These are phyloP conservation scores for Isaurus tuberculatus DNA, from an alignment of 92 coral and sea anemone genomes.

Conservation along the genomic window DNA sequence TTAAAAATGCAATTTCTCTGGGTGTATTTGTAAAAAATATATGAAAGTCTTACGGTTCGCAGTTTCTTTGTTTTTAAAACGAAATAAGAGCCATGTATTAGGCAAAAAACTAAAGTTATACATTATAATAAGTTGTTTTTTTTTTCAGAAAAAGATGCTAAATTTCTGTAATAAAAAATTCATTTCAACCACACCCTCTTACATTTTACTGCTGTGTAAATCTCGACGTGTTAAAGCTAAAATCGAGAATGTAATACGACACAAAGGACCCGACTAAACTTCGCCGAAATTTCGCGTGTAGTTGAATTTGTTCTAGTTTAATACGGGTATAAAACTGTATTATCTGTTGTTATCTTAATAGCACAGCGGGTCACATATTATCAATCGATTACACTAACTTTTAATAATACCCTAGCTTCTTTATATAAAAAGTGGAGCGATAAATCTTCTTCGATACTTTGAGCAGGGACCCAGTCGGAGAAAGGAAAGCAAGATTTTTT, in stretches of 20 bases:
- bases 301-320: background rate
- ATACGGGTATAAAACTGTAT: background rate
- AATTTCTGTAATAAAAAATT: background rate
- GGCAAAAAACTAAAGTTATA: too few relatives aligned
- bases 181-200: background rate
- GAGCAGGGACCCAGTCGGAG: too few relatives aligned
- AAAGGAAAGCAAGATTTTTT: too few relatives aligned
- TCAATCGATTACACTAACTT: background rate
- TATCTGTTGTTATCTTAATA: background rate
- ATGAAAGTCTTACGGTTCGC: too few relatives aligned
- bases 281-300: background rate
- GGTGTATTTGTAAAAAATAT: too few relatives aligned
- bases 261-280: background rate
- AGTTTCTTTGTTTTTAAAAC: too few relatives aligned
- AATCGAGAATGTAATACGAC: background rate
- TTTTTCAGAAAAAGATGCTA: background rate
- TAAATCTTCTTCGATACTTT: too few relatives aligned
- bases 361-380: constrained; percentile 20
- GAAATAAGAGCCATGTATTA: too few relatives aligned
- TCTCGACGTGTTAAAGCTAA: background rate
- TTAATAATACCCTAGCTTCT: too few relatives aligned
- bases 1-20: too few relatives aligned
- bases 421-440: too few relatives aligned
- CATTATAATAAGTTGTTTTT: too few relatives aligned
- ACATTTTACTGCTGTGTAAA: constrained; percentile 28